Base-by-base conservation (phyloP, 2,888 invertebrate genomes). In the Spicauda simplicius region DNA sequence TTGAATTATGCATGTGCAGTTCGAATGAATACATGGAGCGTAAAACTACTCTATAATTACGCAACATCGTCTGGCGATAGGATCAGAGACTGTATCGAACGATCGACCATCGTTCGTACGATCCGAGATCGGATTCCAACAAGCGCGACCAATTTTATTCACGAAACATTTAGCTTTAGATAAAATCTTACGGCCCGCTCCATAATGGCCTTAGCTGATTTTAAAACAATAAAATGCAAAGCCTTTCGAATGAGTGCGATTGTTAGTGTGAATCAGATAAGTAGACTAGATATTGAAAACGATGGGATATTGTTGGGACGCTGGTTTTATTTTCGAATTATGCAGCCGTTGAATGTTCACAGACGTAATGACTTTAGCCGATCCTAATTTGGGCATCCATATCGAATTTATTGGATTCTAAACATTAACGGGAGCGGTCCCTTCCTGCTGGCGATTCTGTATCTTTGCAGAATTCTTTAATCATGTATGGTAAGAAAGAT, bases 121-220 rank as follows among this genome's bases (percentile, higher is more conserved):
- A 87, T 85, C 78, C 77, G 74, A 82, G 85, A 85, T 85, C 81
- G 82, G 88, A 87, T 88, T 85, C 81, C 77, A 83, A 85, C 79
- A 80, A 86, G 85, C 88, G 88, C 84, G 87, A 89, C 91, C 90
- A 87, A 92, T 91, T 90, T 92, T 90, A 90, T 91, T 85, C 90
- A 85, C 84, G 86, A 88, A 91, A 90, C 90, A 90, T 91, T 90
- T 90, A 87, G 85, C 84, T 81, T 74, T 74, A 80, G 92, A 92
- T 91, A 88, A 83, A 81, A 91, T 92, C 91, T 83, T 76, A 78
- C 75, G 76, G 77, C 77, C 76, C 79, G 80, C 80, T 76, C 82
- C 80, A 81, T 83, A 85, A 78, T 81, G 76, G 78, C 74, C 75
- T 73, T 69, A 75, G 72, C 72, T 75, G 74, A 76, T 74, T 76